These are phyloP conservation scores for Ephialtes manifestator DNA, from an alignment of 2,888 invertebrate species.

Conservation along the genomic window DNA sequence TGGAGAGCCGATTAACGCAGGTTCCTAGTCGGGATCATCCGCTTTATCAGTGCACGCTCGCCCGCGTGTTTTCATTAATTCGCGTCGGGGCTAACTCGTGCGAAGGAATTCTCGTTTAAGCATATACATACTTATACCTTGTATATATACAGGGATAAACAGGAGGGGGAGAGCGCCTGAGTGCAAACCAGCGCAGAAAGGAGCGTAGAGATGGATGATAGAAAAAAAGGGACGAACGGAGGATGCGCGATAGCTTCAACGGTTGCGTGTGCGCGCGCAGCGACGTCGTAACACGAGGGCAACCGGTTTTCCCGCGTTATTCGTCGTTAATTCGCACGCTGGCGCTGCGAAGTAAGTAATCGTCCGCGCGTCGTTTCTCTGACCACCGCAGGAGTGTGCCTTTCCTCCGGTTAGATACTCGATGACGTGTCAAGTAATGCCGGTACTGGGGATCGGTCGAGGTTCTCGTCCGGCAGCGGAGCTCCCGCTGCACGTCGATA, in stretches of 20 bases:
- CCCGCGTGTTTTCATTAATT: conserved; percentile 84
- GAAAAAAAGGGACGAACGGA: conserved; percentile 40
- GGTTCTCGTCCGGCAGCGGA: conserved; percentile 52
- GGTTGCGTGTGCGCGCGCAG: conserved; percentile 78
- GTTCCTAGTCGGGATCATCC: conserved; percentile 75
- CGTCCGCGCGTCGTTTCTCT: conserved; percentile 73
- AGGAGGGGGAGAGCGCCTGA: background rate
- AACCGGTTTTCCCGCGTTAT: conserved; percentile 83
- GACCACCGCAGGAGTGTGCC: conserved; percentile 77
- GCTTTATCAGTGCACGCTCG: conserved; percentile 82
- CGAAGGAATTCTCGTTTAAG: conserved; percentile 80
- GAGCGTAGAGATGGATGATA: conserved; percentile 45
- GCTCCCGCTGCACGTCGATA: conserved; percentile 8
- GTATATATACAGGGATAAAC: conserved; percentile 34
- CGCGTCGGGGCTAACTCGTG: conserved; percentile 81
- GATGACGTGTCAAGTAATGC: conserved; percentile 72
- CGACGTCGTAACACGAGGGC: conserved; percentile 66
- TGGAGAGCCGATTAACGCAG: conserved; percentile 69
- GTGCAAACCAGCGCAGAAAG: conserved; percentile 16
- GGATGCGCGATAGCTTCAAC: conserved; percentile 77
- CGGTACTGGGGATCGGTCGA: conserved; percentile 45
- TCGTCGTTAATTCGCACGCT: conserved; percentile 82
- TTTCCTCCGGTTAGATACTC: conserved; percentile 72
- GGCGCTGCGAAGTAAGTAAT: conserved; percentile 76
- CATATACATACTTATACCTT: conserved; percentile 9